Conservation (phyloP, 2,113 vertebrate genomes). For the Narcine bancroftii region DNA sequence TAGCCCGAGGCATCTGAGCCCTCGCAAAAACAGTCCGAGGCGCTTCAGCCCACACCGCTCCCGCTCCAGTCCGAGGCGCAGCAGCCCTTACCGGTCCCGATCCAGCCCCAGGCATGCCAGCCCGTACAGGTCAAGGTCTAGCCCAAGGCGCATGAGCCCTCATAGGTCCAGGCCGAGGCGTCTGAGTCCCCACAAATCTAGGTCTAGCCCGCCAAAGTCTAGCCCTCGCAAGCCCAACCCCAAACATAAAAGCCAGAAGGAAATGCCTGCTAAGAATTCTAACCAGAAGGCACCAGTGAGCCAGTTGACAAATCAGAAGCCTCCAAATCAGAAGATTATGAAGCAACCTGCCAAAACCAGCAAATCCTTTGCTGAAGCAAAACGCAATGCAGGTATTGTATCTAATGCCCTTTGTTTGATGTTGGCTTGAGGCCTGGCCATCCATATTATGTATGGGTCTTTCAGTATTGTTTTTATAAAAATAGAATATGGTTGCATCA, state of each 20-base stretch:
- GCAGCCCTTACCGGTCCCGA: constrained; percentile 12
- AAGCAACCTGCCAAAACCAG: background rate
- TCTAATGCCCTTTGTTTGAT: background rate
- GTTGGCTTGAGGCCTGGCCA: background rate
- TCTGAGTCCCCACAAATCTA: background rate
- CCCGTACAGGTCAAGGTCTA: background rate
- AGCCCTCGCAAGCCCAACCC: constrained; percentile 1
- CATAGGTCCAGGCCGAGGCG: background rate
- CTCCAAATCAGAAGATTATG: background rate
- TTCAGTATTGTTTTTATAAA: no score
- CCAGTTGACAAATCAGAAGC: background rate
- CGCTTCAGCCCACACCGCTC: background rate
- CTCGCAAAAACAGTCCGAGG: background rate
- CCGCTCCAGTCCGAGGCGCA: constrained; percentile 4
- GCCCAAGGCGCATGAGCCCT: background rate
- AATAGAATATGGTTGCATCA: no score
- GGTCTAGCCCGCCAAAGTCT: background rate
- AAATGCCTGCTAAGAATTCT: background rate
- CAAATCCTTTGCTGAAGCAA: background rate
- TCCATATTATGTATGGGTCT: no score
- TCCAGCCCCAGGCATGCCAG: background rate
- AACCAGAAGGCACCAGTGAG: background rate
- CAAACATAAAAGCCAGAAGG: constrained; percentile 7
- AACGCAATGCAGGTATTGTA: background rate
- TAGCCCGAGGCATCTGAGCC: background rate